phyloP scores from a whole-genome alignment of 2,888 invertebrate species.

The Yponomeuta malinellus region DNA sequence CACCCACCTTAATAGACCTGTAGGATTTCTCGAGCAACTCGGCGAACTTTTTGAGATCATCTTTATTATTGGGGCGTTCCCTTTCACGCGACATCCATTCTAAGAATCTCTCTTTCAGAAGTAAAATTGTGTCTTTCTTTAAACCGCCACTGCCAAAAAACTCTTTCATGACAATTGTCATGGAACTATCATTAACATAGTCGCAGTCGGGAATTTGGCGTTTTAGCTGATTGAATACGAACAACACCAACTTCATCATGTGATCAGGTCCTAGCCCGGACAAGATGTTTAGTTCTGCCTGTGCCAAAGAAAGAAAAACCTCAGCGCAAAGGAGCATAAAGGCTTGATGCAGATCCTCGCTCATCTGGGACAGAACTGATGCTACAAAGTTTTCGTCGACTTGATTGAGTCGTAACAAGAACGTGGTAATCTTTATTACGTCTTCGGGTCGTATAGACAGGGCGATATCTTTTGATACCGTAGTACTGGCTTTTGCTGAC shows the following conservation, averaged over 20 bases:
- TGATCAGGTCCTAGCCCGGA: neutral
- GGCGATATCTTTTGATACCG: neutral
- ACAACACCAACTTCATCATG: neutral
- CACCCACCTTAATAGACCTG: neutral
- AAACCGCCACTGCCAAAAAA: conserved; percentile 3
- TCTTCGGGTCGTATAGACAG: neutral
- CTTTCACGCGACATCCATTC: neutral
- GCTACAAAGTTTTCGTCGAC: neutral
- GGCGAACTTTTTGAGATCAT: neutral
- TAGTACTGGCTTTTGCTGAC: no score
- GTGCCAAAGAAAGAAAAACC: neutral
- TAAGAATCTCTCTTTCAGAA: conserved; percentile 7
- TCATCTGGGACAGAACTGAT: neutral
- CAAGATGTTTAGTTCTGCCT: neutral
- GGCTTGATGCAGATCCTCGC: neutral
- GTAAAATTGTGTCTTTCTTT: conserved; percentile 1
- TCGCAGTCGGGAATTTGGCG: neutral
- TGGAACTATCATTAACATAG: conserved; percentile 2
- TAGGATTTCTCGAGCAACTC: neutral
- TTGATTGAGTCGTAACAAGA: neutral
- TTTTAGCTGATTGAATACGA: conserved; percentile 1
- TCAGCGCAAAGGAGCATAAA: neutral
- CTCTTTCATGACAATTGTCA: conserved; percentile 4
- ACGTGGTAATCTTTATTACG: neutral
- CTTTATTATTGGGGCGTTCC: neutral